phyloP scores from a whole-genome alignment of 2,888 invertebrate species.

The Callimorpha dominula region DNA sequence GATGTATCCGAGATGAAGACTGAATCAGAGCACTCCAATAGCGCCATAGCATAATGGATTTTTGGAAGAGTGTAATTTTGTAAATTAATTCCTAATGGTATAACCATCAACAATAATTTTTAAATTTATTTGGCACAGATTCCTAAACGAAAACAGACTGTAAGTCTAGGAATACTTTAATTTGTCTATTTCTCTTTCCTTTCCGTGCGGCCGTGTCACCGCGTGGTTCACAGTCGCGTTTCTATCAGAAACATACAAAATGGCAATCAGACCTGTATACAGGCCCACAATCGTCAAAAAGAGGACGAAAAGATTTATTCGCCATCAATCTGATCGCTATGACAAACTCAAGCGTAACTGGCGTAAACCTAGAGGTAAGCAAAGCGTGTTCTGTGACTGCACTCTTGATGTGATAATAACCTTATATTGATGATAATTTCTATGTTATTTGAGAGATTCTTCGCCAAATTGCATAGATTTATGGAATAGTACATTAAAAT shows the following conservation, averaged over 20 bases:
- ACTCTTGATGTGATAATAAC: conserved; percentile 29
- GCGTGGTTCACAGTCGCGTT: conserved; percentile 84
- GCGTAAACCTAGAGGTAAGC: conserved; percentile 98
- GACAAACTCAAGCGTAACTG: conserved; percentile 98
- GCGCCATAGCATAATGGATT: too few relatives aligned
- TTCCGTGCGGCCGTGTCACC: conserved; percentile 86
- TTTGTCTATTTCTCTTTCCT: conserved; percentile 83
- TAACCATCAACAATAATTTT: conserved; percentile 36
- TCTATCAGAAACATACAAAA: conserved; percentile 85
- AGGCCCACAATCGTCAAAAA: conserved; percentile 98
- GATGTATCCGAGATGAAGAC: too few relatives aligned
- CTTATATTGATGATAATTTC: conserved; percentile 25
- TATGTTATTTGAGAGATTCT: not conserved
- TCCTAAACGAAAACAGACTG: conserved; percentile 63
- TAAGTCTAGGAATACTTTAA: conserved; percentile 70
- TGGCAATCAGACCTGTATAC: conserved; percentile 96
- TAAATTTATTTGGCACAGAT: conserved; percentile 17
- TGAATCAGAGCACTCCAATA: too few relatives aligned
- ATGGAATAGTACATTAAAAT: not conserved
- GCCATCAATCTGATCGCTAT: conserved; percentile 99
- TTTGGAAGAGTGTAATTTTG: too few relatives aligned
- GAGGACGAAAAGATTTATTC: conserved; percentile 98
- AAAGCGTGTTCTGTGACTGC: conserved; percentile 34
- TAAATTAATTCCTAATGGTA: too few relatives aligned
- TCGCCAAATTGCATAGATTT: not conserved